These are phyloP conservation scores for Gadopsis bispinosus DNA, from an alignment of 2,797 vertebrate species.

Conservation along the genomic window DNA sequence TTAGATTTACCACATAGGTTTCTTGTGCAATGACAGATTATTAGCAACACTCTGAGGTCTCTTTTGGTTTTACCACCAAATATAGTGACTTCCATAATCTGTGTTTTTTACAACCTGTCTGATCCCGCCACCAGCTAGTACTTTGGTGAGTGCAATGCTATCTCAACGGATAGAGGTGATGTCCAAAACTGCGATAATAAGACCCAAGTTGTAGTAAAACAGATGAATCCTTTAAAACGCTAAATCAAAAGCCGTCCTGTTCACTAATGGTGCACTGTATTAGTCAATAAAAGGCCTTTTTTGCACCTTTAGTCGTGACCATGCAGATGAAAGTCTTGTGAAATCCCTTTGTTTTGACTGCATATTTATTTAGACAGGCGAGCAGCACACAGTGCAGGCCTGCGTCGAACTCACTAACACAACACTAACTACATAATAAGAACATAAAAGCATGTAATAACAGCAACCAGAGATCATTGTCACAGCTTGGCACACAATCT, in stretches of 20 bases:
- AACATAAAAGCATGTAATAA: slow-evolving; percentile 23
- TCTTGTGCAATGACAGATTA: neutral
- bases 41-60: neutral
- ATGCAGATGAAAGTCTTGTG: neutral
- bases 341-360: neutral
- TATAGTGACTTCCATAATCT: neutral
- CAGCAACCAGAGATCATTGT: neutral
- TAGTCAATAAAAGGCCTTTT: neutral
- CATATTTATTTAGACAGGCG: slow-evolving; percentile 38
- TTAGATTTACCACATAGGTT: too few relatives aligned
- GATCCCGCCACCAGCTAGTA: neutral
- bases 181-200: neutral
- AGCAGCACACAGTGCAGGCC: neutral
- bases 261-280: neutral
- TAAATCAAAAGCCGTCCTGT: neutral
- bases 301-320: neutral
- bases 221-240: neutral
- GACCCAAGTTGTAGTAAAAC: neutral
- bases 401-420: slow-evolving; percentile 1
- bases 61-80: neutral
- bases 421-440: neutral
- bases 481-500: slow-evolving; percentile 13
- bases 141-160: neutral
- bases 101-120: neutral
- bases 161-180: neutral